A percentile compares a stretch with the other conserved stretches of the same genome.
Evolutionary conservation across 2,113 vertebrate species (phyloP).

Genomic region (Channa maculata): DNA sequence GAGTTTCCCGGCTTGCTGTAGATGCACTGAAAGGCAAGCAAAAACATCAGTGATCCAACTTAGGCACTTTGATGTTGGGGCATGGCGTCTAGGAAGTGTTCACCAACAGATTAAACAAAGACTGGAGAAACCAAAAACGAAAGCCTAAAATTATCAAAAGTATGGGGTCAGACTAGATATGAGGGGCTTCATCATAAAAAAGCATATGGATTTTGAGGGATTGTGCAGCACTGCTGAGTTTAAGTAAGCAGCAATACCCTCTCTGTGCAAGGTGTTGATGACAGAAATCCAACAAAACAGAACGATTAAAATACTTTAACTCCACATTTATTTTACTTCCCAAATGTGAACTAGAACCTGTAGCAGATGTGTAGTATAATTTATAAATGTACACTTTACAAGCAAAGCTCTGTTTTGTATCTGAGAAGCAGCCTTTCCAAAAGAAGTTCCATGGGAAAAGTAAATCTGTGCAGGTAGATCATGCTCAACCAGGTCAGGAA

Average conservation of each 20-base stretch:
- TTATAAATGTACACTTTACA: background rate
- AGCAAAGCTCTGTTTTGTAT: background rate
- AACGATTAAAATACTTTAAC: background rate
- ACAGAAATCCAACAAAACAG: conserved; percentile 14
- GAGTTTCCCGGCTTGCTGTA: conserved; percentile 92
- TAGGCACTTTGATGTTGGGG: background rate
- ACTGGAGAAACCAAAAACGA: background rate
- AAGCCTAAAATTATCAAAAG: conserved; percentile 10
- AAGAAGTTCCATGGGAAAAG: conserved; percentile 21
- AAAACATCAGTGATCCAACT: background rate
- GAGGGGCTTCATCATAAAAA: background rate
- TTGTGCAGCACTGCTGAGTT: background rate
- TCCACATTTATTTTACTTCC: background rate
- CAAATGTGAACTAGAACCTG: background rate
- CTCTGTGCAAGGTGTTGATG: background rate
- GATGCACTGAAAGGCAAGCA: conserved; percentile 88
- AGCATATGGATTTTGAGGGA: background rate
- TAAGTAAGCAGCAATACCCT: background rate
- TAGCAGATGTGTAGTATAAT: background rate
- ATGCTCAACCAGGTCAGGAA: conserved; percentile 12
- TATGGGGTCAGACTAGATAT: background rate
- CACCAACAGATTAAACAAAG: conserved; percentile 11
- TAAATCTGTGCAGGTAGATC: background rate
- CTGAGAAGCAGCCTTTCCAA: background rate
- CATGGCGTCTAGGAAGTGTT: conserved; percentile 5